phyloP scores from a whole-genome alignment of 1,140 invertebrate species.

The Lepidostoma basale region DNA sequence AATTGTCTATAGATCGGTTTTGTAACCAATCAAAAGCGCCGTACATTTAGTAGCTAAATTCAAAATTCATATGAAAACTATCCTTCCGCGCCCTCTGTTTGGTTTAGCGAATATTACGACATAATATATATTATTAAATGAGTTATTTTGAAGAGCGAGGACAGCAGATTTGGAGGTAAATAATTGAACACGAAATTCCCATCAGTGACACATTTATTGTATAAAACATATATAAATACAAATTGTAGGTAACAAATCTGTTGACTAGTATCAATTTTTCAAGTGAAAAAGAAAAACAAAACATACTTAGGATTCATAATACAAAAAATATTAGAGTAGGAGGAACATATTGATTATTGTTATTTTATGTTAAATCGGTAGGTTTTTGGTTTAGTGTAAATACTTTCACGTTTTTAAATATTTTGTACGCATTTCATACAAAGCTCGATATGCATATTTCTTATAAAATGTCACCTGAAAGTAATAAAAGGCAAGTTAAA shows the following conservation, averaged over 20 bases:
- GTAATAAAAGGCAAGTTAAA: too few species aligned
- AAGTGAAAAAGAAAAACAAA: constrained; percentile 27
- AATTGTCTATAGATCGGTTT: too few species aligned
- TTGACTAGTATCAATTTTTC: constrained; percentile 44
- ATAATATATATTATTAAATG: too few species aligned
- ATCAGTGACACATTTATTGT: constrained; percentile 42
- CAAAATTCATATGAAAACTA: too few species aligned
- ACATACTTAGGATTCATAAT: constrained; percentile 27
- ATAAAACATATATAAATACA: constrained; percentile 44
- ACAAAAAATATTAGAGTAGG: constrained; percentile 26
- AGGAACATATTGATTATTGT: constrained; percentile 35
- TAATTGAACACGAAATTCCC: constrained; percentile 22
- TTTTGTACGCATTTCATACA: not conserved
- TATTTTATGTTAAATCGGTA: not conserved
- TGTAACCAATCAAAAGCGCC: too few species aligned
- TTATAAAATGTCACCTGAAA: too few species aligned
- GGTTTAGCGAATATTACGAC: too few species aligned
- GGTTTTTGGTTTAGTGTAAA: constrained; percentile 17
- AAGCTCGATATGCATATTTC: too few species aligned
- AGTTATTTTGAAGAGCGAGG: too few species aligned
- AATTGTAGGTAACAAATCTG: constrained; percentile 45
- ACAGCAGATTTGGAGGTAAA: not conserved
- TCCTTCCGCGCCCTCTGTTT: too few species aligned
- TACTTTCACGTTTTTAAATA: not conserved
- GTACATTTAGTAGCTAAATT: too few species aligned